Evolutionary conservation across 2,888 invertebrate genomes (phyloP).

Genomic region (Malthinus seriepunctatus): DNA sequence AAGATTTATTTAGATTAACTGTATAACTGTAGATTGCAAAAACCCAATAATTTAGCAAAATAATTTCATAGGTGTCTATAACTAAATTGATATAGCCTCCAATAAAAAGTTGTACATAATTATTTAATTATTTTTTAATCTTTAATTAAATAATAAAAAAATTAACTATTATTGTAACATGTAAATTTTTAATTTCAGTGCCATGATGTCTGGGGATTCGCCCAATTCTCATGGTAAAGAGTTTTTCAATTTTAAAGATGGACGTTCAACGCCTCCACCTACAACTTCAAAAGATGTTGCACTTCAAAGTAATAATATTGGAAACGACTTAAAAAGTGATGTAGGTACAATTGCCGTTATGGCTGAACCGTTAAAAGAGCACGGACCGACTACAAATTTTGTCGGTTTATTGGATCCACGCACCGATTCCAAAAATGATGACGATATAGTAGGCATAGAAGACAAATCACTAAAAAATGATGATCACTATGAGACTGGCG

Average conservation of each 20-base stretch:
- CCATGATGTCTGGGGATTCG: slow-evolving; percentile 45
- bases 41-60: no score
- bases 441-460: slow-evolving; percentile 19
- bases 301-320: slow-evolving; percentile 15
- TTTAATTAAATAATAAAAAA: neutral
- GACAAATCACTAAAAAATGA: slow-evolving; percentile 26
- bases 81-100: no score
- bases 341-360: slow-evolving; percentile 21
- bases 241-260: slow-evolving; percentile 35
- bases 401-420: slow-evolving; percentile 9
- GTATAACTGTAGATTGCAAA: no score
- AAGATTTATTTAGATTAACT: no score
- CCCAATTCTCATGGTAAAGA: slow-evolving; percentile 36
- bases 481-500: slow-evolving; percentile 19
- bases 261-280: slow-evolving; percentile 38
- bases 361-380: slow-evolving; percentile 29
- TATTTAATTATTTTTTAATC: no score
- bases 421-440: slow-evolving; percentile 12
- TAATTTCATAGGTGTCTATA: no score
- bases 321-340: slow-evolving; percentile 16
- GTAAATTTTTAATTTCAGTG: slow-evolving; percentile 37
- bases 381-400: slow-evolving; percentile 20
- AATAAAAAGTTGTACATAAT: no score
- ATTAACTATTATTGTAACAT: neutral
- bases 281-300: slow-evolving; percentile 37